A percentile compares a stretch with the other conserved stretches of the same genome.
These are phyloP conservation scores for Brachionus rubens DNA, from an alignment of 1,140 invertebrate genomes.

Conservation along the genomic window DNA sequence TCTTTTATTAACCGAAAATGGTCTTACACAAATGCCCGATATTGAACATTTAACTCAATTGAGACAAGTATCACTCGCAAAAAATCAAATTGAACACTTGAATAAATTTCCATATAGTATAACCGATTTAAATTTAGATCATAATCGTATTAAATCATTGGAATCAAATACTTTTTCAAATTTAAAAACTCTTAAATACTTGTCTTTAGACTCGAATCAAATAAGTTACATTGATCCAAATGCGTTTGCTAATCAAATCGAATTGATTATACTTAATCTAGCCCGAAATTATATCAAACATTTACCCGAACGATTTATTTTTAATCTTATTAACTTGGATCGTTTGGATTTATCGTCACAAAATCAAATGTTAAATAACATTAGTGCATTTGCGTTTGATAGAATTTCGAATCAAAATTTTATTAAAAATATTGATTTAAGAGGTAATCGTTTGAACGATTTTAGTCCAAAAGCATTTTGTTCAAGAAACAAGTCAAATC, in stretches of 20 bases:
- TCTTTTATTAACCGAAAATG: not conserved
- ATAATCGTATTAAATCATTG: not conserved
- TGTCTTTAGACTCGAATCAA: slow-evolving; percentile 19
- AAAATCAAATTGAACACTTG: slow-evolving; percentile 29
- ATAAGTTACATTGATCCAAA: not conserved
- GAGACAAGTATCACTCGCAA: not conserved
- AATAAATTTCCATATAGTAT: not conserved
- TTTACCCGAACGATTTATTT: not conserved
- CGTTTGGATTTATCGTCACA: not conserved
- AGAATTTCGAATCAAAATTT: slow-evolving; percentile 12
- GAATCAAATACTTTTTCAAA: not conserved
- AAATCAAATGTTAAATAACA: slow-evolving; percentile 18
- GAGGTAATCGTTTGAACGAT: not conserved
- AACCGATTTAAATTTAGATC: not conserved
- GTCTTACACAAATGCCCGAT: not conserved
- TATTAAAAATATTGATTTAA: slow-evolving; percentile 25
- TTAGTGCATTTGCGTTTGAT: slow-evolving; percentile 13
- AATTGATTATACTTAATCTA: not conserved
- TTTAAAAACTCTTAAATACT: not conserved
- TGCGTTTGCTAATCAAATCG: slow-evolving; percentile 6
- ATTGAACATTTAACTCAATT: not conserved
- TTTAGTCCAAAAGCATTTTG: not conserved
- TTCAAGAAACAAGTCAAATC: not conserved
- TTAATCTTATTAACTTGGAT: not conserved
- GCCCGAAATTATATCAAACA: slow-evolving; percentile 20